Evolutionary conservation across 2,113 vertebrate genomes (phyloP).

Genomic region (Amphilophus citrinellus): DNA sequence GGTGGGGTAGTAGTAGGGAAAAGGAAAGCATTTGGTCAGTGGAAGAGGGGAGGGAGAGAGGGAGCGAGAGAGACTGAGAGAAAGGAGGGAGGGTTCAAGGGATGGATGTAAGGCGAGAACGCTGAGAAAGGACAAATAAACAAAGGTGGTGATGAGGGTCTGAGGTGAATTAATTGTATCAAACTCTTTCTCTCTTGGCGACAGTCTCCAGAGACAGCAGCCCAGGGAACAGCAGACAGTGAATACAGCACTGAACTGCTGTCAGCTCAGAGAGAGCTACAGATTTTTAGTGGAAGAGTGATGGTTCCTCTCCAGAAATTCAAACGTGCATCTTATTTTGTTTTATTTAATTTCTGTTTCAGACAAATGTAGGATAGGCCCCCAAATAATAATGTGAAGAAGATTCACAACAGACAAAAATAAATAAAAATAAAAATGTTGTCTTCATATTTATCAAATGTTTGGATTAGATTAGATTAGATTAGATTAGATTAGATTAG

Average conservation of each 20-base stretch:
- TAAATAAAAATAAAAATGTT: neutral
- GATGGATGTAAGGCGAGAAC: slow-evolving; percentile 78
- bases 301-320: neutral
- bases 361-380: neutral
- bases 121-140: slow-evolving; percentile 82
- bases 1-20: slow-evolving; percentile 16
- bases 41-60: slow-evolving; percentile 4
- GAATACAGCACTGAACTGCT: slow-evolving; percentile 7
- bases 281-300: neutral
- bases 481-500: neutral
- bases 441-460: neutral
- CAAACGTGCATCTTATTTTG: neutral
- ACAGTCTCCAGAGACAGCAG: slow-evolving; percentile 46
- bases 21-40: slow-evolving; percentile 69
- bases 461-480: neutral
- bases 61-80: neutral
- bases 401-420: neutral
- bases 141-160: slow-evolving; percentile 78
- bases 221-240: slow-evolving; percentile 36
- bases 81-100: slow-evolving; percentile 26
- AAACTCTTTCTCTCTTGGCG: slow-evolving; percentile 41
- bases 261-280: slow-evolving; percentile 1
- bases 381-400: neutral
- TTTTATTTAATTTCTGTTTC: neutral
- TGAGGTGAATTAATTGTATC: slow-evolving; percentile 74